Base-by-base conservation (phyloP, 2,888 invertebrate species). In the Epistrophella euchroma region DNA sequence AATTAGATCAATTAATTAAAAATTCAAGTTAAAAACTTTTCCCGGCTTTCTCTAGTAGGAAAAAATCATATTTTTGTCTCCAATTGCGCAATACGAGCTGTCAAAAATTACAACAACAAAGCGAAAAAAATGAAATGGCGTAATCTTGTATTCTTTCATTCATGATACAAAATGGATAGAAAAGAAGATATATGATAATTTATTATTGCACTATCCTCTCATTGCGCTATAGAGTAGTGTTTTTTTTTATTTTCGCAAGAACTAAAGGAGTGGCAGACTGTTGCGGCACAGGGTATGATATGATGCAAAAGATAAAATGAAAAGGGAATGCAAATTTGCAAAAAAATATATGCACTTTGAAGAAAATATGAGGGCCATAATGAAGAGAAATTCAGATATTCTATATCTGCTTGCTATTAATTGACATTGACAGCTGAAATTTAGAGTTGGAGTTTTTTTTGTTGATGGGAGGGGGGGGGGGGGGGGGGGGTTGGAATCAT, bases 181-280 rank as follows among this genome's bases (percentile, higher is more conserved):
- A 75, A 56, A 50, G 74, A 45, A 74, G 56, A 84, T 79, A 84
- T 79, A 80, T 84, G 79, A 84, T 84, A 84, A 84, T 84, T 84
- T 84, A 84, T 84, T 79, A 80, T 84, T 75, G 84, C 71, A 84
- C 84, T 84, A 79, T 62, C 80, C 84, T 79, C 84, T 66, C 62
- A 56, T 71, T 66, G 64, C 47, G 43, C 72, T 52, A n/a, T n/a
- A 68, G 15, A 52, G 52, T 19, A 52, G 47, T 47, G 37, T 11
- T 35, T 35, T 73, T 47, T 32, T 47, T 68, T 74, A 28, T 40
- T 28, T 55, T 66, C 2, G 11, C n/a, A 17, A 43, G 77, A 15
- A 55, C 43, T 60, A 52, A 52, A 82, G 73, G 66, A 83, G 79
- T 78, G 80, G 80, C 80, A 84, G 84, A 79, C 84, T 84, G 84